These are phyloP conservation scores for Rhynchophorus ferrugineus DNA, from an alignment of 1,140 invertebrate genomes.

Conservation along the genomic window DNA sequence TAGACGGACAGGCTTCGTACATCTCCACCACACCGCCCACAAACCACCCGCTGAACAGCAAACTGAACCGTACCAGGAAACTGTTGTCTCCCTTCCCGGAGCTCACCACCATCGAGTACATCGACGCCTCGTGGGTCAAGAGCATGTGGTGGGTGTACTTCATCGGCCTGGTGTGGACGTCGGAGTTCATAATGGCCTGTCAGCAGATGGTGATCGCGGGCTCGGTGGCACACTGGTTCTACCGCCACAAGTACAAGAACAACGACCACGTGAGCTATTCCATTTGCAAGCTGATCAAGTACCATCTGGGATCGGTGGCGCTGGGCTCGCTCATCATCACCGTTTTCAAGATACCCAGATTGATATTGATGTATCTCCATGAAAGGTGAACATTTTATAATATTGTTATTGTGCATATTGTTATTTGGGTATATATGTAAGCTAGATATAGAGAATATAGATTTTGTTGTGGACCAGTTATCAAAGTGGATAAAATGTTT, in stretches of 20 bases:
- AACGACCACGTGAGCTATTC: conserved; percentile 55
- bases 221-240: conserved; percentile 84
- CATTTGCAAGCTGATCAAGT: conserved; percentile 69
- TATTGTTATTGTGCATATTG: too few relatives aligned
- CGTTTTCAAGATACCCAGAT: conserved; percentile 78
- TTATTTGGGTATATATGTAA: too few relatives aligned
- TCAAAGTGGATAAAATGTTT: too few relatives aligned
- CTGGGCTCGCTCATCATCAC: conserved; percentile 87
- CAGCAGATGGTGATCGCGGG: conserved; percentile 87
- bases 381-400: conserved; percentile 60
- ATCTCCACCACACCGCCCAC: conserved; percentile 1
- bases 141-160: conserved; percentile 90
- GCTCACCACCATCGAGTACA: conserved; percentile 59
- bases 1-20: background rate
- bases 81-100: conserved; percentile 38
- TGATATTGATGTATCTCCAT: conserved; percentile 78
- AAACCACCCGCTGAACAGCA: conserved; percentile 23
- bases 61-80: conserved; percentile 24
- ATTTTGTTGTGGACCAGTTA: too few relatives aligned
- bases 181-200: conserved; percentile 85
- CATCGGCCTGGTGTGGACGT: conserved; percentile 80
- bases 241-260: conserved; percentile 48
- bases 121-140: conserved; percentile 65
- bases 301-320: conserved; percentile 85
- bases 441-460: too few relatives aligned